Evolutionary conservation across 2,797 vertebrate genomes (phyloP).

Genomic region (Leptodactylus fallax): DNA sequence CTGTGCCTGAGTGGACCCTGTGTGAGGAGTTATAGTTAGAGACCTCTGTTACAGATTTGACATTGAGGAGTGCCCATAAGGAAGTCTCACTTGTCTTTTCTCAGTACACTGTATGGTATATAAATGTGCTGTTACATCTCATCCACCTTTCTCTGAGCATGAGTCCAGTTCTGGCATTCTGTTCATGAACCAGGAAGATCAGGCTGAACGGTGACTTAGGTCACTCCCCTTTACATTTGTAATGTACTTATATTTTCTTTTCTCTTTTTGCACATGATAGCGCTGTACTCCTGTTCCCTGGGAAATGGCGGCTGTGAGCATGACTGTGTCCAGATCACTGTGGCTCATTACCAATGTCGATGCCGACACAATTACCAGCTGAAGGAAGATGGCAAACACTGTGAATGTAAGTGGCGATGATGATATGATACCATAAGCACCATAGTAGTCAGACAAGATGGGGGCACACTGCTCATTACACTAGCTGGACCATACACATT

Average conservation of each 20-base stretch:
- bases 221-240: neutral
- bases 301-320: slow-evolving; percentile 93
- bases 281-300: slow-evolving; percentile 81
- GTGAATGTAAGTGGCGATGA: slow-evolving; percentile 80
- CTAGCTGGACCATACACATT: neutral
- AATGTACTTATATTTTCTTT: neutral
- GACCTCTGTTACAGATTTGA: no score
- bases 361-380: slow-evolving; percentile 83
- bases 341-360: slow-evolving; percentile 82
- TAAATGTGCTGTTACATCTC: no score
- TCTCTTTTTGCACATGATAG: slow-evolving; percentile 67
- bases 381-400: slow-evolving; percentile 83
- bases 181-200: neutral
- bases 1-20: no score
- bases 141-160: no score
- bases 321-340: slow-evolving; percentile 84
- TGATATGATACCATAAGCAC: neutral
- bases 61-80: no score
- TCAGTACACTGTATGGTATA: no score
- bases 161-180: neutral
- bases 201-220: neutral
- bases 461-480: neutral
- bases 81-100: no score
- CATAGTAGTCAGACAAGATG: neutral
- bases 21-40: no score